A percentile compares a stretch with the other conserved stretches of the same genome.
These are phyloP conservation scores for Phalera bucephala DNA, from an alignment of 2,888 invertebrate species.

Conservation along the genomic window DNA sequence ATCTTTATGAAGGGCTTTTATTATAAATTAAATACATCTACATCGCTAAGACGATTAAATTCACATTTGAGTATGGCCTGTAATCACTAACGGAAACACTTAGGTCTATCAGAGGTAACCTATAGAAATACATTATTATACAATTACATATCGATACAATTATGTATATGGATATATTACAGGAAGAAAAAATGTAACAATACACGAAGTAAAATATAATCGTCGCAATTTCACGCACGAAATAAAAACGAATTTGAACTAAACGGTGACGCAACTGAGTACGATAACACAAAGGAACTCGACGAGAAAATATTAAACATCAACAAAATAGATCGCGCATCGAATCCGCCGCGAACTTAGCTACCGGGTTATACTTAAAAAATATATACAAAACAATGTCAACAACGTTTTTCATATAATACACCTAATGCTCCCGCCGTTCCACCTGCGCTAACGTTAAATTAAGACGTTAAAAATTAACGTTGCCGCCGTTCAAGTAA, in stretches of 20 bases:
- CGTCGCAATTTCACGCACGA: constrained; percentile 21
- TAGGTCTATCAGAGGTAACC: constrained; percentile 57
- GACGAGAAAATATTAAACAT: constrained; percentile 42
- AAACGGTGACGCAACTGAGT: constrained; percentile 50
- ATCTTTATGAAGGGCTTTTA: constrained; percentile 49
- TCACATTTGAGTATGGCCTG: constrained; percentile 74
- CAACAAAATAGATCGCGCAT: constrained; percentile 38
- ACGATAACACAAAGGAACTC: constrained; percentile 56
- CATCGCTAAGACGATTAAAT: constrained; percentile 65
- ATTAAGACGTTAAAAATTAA: no score
- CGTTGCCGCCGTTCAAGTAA: no score
- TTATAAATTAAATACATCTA: constrained; percentile 52
- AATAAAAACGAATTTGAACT: constrained; percentile 59
- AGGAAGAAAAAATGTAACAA: constrained; percentile 54
- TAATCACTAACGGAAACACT: constrained; percentile 72
- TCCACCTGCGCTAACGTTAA: no score
- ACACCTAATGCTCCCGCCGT: no score
- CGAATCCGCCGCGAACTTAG: constrained; percentile 40
- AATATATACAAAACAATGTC: constrained; percentile 72
- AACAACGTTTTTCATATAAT: constrained; percentile 53
- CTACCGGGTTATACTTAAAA: constrained; percentile 40
- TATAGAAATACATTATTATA: constrained; percentile 68
- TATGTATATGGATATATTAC: constrained; percentile 68
- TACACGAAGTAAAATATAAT: constrained; percentile 34
- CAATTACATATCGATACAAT: constrained; percentile 57